Evolutionary conservation across 1,140 invertebrate species (phyloP), one percentile per base, ranked within the genome.

Genomic region (Papilio polyxenes): DNA sequence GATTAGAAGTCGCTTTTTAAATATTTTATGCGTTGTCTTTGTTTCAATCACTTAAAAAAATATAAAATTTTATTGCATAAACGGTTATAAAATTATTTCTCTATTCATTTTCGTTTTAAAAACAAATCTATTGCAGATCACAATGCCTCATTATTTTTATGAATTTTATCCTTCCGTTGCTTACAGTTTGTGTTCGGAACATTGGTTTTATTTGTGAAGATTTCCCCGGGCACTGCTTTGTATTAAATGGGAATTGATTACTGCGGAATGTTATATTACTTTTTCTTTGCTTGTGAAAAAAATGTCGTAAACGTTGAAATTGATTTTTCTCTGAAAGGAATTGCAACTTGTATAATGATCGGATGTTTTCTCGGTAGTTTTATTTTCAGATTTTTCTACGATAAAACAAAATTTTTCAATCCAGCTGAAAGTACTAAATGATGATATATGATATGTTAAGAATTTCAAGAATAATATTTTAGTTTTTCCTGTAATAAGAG

Each of bases 181-280:
- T 77, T 53, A 37, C 20, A 77, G n/a, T 77, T 75, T 75, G 15
- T 15, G 49, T 56, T 77, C 23, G n/a, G 75, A 77, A 77, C 75
- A 53, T 77, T 77, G 75, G 75, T 77, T 77, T 77, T 77, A 77
- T 77, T 77, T 53, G 49, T 77, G 11, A 37, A 77, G 75, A 77
- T 77, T 77, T 53, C 75, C 48, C 75, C 20, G 20, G 48, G 23
- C n/a, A 77, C 75, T 77, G 48, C 75, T 77, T 77, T 77, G 11
- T 77, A 77, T 77, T 77, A 77, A 77, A 77, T 51, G 75, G 48
- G 74, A 77, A 77, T 77, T 77, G 75, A 77, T 77, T 77, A 77
- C 75, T 31, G 20, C n/a, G 23, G 44, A 49, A 20, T 77, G 48
- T 51, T 77, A 53, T 77, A 77, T 56, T 75, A 44, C 72, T 48